Evolutionary conservation across 2,888 invertebrate genomes (phyloP).

Genomic region (Pterostichus madidus): DNA sequence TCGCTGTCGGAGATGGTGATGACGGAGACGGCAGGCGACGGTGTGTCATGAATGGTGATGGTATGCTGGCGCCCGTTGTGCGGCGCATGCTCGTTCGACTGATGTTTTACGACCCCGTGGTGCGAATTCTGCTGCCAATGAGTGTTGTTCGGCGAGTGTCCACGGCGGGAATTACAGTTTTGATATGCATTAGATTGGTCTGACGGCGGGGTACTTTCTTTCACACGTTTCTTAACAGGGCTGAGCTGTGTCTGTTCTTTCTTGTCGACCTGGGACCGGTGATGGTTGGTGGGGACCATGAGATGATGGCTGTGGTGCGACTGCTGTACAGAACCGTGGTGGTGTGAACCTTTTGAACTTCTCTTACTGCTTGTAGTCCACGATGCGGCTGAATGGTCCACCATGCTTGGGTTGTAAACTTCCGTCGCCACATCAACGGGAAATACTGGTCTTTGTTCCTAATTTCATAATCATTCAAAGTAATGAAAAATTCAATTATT

Average conservation of each 20-base stretch:
- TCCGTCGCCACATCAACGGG: conserved; percentile 80
- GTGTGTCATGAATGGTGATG: conserved; percentile 96
- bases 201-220: conserved; percentile 95
- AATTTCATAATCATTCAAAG: conserved; percentile 13
- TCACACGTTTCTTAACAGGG: conserved; percentile 97
- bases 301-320: conserved; percentile 77
- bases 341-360: conserved; percentile 81
- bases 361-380: conserved; percentile 76
- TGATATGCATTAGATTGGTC: conserved; percentile 73
- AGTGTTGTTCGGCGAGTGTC: conserved; percentile 74
- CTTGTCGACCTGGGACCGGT: conserved; percentile 82
- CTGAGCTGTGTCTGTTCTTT: conserved; percentile 94
- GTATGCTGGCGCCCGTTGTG: conserved; percentile 85
- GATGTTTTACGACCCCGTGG: conserved; percentile 68
- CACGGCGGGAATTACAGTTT: conserved; percentile 68
- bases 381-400: conserved; percentile 78
- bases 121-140: conserved; percentile 77
- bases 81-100: conserved; percentile 75
- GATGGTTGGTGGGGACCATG: conserved; percentile 74
- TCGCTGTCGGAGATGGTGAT: conserved; percentile 98
- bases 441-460: conserved; percentile 82
- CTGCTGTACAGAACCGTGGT: conserved; percentile 81
- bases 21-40: conserved; percentile 95
- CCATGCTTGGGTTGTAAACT: conserved; percentile 80
- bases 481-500: conserved; percentile 14